These are phyloP conservation scores for Fulica atra DNA, from an alignment of 2,113 vertebrate genomes.

Conservation along the genomic window DNA sequence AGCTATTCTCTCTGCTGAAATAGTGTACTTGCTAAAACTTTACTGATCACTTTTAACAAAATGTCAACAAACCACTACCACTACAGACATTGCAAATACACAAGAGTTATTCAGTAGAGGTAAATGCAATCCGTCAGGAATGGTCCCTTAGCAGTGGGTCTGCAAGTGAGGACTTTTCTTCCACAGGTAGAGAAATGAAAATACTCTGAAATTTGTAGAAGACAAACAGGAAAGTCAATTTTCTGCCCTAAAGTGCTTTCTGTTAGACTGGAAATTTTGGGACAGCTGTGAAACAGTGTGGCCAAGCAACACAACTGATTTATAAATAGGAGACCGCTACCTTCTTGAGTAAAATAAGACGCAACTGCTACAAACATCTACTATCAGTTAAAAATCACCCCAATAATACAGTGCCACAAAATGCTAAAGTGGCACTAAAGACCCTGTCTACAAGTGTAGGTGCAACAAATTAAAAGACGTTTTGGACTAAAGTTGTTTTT, in stretches of 20 bases:
- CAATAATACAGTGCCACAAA: background rate
- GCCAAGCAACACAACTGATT: background rate
- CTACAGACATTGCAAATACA: background rate
- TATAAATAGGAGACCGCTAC: background rate
- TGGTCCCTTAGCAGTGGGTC: background rate
- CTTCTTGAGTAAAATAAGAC: background rate
- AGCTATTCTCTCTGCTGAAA: background rate
- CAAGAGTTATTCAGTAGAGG: background rate
- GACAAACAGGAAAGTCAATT: background rate
- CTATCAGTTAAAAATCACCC: background rate
- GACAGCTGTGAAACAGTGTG: background rate
- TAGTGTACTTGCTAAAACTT: background rate
- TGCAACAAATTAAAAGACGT: background rate
- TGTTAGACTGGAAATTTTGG: background rate
- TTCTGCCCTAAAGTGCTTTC: background rate
- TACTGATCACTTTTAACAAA: background rate
- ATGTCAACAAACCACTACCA: background rate
- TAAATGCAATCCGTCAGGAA: background rate
- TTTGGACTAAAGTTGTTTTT: background rate
- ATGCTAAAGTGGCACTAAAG: background rate
- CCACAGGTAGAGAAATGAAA: background rate
- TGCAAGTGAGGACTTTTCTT: background rate
- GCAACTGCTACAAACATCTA: background rate
- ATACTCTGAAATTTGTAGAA: background rate
- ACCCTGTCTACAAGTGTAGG: background rate